Evolutionary conservation across 2,797 vertebrate genomes (phyloP).

Genomic region (Spinus olivaceus): DNA sequence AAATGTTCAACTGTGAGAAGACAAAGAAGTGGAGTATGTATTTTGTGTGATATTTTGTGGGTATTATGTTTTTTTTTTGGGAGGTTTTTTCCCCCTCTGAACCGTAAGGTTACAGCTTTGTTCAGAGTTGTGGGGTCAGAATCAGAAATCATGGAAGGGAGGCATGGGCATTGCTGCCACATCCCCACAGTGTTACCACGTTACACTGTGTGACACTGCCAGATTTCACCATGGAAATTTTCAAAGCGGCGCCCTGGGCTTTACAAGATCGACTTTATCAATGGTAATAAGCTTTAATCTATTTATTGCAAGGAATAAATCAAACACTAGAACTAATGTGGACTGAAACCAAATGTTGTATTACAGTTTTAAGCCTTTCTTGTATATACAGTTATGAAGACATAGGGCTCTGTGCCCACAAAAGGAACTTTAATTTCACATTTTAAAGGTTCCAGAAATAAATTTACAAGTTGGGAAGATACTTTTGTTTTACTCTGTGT

Average conservation of each 20-base stretch:
- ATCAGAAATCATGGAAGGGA: neutral
- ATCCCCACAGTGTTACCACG: neutral
- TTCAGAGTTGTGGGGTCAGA: neutral
- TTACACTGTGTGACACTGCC: neutral
- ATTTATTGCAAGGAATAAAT: slow-evolving; percentile 8
- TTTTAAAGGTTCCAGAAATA: neutral
- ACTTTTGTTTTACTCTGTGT: neutral
- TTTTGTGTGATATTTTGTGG: neutral
- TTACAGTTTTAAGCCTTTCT: neutral
- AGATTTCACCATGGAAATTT: slow-evolving; percentile 12
- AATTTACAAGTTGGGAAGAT: neutral
- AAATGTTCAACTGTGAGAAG: neutral
- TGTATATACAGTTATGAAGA: neutral
- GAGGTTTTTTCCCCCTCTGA: rapidly evolving
- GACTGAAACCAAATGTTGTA: neutral
- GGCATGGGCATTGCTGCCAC: neutral
- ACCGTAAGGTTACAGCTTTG: neutral
- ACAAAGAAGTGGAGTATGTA: neutral
- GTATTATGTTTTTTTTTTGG: neutral
- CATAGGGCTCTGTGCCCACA: neutral
- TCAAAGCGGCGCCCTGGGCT: slow-evolving; percentile 34
- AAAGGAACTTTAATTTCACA: neutral
- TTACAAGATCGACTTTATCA: slow-evolving; percentile 5
- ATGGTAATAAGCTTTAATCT: slow-evolving; percentile 17
- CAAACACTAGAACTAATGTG: neutral